A percentile compares a stretch with the other conserved stretches of the same genome.
Evolutionary conservation across 2,797 vertebrate genomes (phyloP).

Genomic region (Pipistrellus pipistrellus): DNA sequence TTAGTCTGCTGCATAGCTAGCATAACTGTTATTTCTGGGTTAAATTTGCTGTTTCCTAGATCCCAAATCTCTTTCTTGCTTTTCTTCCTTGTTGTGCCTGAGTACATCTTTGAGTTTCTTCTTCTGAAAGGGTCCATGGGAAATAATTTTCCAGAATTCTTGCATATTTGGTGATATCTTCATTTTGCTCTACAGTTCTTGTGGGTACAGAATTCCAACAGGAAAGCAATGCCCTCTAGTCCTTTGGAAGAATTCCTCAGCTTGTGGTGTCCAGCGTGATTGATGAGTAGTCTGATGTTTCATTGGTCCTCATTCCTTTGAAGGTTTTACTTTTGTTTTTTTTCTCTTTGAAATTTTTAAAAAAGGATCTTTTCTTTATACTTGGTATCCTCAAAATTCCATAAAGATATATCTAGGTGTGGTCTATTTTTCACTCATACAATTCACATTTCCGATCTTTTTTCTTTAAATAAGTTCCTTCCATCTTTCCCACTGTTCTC

Average conservation of each 20-base stretch:
- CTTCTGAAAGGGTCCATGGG: neutral
- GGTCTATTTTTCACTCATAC: neutral
- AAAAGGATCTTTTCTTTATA: neutral
- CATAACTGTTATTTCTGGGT: neutral
- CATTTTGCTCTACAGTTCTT: neutral
- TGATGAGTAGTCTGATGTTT: neutral
- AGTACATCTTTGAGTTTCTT: neutral
- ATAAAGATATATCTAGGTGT: neutral
- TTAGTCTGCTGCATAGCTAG: neutral
- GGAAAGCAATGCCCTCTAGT: neutral
- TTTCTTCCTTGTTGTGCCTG: constrained; percentile 31
- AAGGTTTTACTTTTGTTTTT: neutral
- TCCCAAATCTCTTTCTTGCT: neutral
- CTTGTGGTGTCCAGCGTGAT: neutral
- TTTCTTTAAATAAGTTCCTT: neutral
- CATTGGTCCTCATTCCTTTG: neutral
- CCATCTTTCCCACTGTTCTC: neutral
- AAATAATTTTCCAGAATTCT: constrained; percentile 16
- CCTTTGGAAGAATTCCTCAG: neutral
- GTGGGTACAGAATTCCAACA: neutral
- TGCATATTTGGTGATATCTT: neutral
- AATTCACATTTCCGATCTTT: neutral
- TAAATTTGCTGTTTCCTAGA: neutral
- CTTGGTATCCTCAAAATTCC: neutral
- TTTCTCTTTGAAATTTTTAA: neutral